Conservation (phyloP, 2,797 vertebrate species). For the Distichodus sexfasciatus region DNA sequence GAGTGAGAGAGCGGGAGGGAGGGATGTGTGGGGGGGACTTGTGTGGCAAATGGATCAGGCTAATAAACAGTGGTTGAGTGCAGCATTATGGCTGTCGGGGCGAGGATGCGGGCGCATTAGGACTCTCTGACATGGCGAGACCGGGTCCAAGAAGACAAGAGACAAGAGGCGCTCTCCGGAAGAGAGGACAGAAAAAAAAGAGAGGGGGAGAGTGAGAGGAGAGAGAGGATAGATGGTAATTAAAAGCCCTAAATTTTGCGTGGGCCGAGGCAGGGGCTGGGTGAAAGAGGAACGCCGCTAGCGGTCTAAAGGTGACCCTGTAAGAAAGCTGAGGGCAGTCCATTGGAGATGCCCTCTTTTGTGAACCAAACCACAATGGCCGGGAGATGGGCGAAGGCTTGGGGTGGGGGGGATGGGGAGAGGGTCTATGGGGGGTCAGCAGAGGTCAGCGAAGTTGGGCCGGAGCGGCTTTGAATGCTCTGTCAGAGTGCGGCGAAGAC, state of each 20-base stretch:
- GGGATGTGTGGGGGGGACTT: conserved; percentile 32
- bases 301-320: conserved; percentile 75
- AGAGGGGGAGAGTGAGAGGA: conserved; percentile 40
- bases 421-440: conserved; percentile 74
- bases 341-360: conserved; percentile 81
- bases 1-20: conserved; percentile 11
- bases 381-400: conserved; percentile 77
- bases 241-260: conserved; percentile 62
- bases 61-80: conserved; percentile 92
- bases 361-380: conserved; percentile 76
- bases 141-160: conserved; percentile 66
- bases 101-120: conserved; percentile 82
- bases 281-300: conserved; percentile 46
- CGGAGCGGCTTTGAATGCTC: conserved; percentile 76
- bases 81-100: conserved; percentile 85
- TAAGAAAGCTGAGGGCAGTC: conserved; percentile 49
- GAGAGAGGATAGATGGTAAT: conserved; percentile 84
- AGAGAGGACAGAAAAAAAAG: conserved; percentile 41
- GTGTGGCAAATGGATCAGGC: conserved; percentile 60
- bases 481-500: conserved; percentile 79
- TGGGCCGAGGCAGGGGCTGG: conserved; percentile 34
- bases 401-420: conserved; percentile 78
- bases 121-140: conserved; percentile 80
- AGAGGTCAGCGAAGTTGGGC: conserved; percentile 67
- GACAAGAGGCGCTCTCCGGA: conserved; percentile 52